Evolutionary conservation across 2,888 invertebrate genomes (phyloP), one percentile per base, ranked within the genome.

Genomic region (Creontiades dilutus): DNA sequence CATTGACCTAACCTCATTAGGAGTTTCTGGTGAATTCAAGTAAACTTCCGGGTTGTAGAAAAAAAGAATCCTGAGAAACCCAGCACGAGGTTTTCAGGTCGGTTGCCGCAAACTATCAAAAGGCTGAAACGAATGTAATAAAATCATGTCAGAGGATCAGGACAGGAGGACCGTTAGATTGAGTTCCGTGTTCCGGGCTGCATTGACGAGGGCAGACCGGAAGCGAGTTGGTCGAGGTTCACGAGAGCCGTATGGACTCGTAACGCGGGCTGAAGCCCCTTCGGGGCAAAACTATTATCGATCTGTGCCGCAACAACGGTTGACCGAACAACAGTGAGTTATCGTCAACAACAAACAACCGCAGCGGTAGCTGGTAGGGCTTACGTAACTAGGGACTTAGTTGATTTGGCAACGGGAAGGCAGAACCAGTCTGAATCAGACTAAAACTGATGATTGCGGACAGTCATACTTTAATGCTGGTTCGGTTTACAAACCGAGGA

Each of bases 181-280:
- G 68, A 68, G 27, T 68, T 68, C 68, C 68, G 68, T 68, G 68
- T 68, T 68, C 68, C 68, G 68, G 68, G 13, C 68, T 13, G 12
- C 19, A 57, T 16, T 2, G 5, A n/a, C n/a, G 16, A 37, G 16
- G 57, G 7, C 0, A 23, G 68, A 19, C 68, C 68, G 68, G 68
- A 68, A 68, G 61, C 61, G 68, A 11, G 23, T 23, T 23, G 23
- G 23, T 68, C 68, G 68, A 68, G 68, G 68, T 68, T 68, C 68
- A 68, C 68, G 68, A 23, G 68, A 68, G 68, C 68, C 19, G 61
- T 23, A 68, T 68, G 52, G 52, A 52, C 52, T 52, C 16, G 52
- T 52, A 13, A 52, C 52, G 11, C 52, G 11, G 57, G 57, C 16
- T 68, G 68, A 68, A 68, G 68, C 68, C 19, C 57, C n/a, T n/a